A percentile compares a stretch with the other conserved stretches of the same genome.
Evolutionary conservation across 2,797 vertebrate genomes (phyloP).

Genomic region (Diplodus sargus): DNA sequence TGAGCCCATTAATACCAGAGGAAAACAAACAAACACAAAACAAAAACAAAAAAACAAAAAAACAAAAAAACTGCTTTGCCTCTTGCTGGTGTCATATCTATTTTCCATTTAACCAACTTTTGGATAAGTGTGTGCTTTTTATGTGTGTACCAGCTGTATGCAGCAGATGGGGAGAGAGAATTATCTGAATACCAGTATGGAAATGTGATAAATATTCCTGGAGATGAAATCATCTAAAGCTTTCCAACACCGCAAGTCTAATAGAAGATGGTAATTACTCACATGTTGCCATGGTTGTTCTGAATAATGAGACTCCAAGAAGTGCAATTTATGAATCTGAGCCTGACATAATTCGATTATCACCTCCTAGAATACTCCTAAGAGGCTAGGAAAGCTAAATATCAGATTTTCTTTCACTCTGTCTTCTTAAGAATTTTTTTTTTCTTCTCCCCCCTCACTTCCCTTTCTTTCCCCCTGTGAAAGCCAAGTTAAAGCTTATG

Average conservation of each 20-base stretch:
- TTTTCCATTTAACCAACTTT: constrained; percentile 42
- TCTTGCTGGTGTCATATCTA: constrained; percentile 39
- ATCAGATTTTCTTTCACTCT: background rate
- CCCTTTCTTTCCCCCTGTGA: background rate
- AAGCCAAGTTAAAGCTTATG: background rate
- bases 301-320: constrained; percentile 73
- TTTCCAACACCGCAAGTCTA: constrained; percentile 76
- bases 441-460: background rate
- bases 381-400: constrained; percentile 29
- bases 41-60: background rate
- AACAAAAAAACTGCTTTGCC: constrained; percentile 17
- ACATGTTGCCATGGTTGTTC: constrained; percentile 67
- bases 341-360: constrained; percentile 47
- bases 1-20: constrained; percentile 16
- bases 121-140: background rate
- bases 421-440: constrained; percentile 5
- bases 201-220: constrained; percentile 78
- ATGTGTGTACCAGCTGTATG: constrained; percentile 2
- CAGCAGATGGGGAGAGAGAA: constrained; percentile 50
- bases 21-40: background rate
- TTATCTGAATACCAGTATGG: constrained; percentile 65
- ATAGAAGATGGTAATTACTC: constrained; percentile 79
- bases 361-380: constrained; percentile 23
- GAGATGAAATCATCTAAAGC: constrained; percentile 77
- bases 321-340: constrained; percentile 70